Evolutionary conservation across 1,140 invertebrate genomes (phyloP).

Genomic region (Diprion similis): DNA sequence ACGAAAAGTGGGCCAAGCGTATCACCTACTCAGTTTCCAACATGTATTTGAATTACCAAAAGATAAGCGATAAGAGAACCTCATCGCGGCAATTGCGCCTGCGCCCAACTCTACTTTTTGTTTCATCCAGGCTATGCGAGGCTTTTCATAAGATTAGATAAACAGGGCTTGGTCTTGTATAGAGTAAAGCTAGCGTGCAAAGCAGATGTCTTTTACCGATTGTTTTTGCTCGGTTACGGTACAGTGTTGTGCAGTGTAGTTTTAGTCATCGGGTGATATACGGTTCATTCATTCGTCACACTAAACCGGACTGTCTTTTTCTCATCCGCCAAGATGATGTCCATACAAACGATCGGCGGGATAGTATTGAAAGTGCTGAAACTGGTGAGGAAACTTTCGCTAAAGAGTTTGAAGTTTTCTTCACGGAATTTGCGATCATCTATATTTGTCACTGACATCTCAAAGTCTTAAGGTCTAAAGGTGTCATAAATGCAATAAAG

Average conservation of each 20-base stretch:
- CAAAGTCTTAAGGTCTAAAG: background rate
- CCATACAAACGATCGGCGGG: slow-evolving; percentile 76
- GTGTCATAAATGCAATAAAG: too few relatives aligned
- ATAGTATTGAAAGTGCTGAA: slow-evolving; percentile 81
- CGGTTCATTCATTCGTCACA: background rate
- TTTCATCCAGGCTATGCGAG: background rate
- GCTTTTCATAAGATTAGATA: slow-evolving; percentile 58
- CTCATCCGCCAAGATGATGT: slow-evolving; percentile 68
- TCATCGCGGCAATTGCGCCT: background rate
- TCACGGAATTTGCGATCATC: background rate
- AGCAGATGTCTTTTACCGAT: background rate
- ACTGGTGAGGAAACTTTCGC: slow-evolving; percentile 69
- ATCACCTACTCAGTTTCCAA: background rate
- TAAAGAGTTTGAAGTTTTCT: background rate
- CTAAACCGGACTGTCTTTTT: background rate
- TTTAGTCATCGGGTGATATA: too few relatives aligned
- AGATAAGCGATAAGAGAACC: background rate
- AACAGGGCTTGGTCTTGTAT: slow-evolving; percentile 50
- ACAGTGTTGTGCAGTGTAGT: background rate
- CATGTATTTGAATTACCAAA: background rate
- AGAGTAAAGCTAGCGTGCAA: slow-evolving; percentile 15
- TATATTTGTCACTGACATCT: background rate
- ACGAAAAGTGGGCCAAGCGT: background rate
- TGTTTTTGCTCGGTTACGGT: background rate
- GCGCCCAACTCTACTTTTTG: background rate